Evolutionary conservation across 2,797 vertebrate genomes (phyloP).

Genomic region (Cirrhinus mrigala): DNA sequence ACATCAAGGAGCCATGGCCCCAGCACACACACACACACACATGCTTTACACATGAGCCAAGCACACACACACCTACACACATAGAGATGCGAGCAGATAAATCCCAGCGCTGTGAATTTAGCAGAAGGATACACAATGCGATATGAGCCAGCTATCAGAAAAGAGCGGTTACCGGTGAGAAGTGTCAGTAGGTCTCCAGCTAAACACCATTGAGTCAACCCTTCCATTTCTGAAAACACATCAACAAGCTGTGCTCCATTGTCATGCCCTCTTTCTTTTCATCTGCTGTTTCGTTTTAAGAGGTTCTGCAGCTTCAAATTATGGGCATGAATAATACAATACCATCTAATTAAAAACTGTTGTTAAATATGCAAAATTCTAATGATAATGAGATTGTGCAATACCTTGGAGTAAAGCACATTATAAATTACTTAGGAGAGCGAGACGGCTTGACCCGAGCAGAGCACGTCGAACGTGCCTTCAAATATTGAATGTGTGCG

Average conservation of each 20-base stretch:
- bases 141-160: slow-evolving; percentile 99
- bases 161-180: slow-evolving; percentile 89
- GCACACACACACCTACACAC: slow-evolving; percentile 65
- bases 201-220: slow-evolving; percentile 81
- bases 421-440: slow-evolving; percentile 98
- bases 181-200: slow-evolving; percentile 82
- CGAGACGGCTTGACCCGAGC: slow-evolving; percentile 92
- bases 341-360: slow-evolving; percentile 99
- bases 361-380: slow-evolving; percentile 99
- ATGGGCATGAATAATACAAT: slow-evolving; percentile 99
- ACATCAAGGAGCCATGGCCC: slow-evolving; percentile 96
- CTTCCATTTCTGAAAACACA: slow-evolving; percentile 78
- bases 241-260: slow-evolving; percentile 67
- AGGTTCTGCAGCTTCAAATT: slow-evolving; percentile 88
- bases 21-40: slow-evolving; percentile 95
- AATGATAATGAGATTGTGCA: slow-evolving; percentile 99
- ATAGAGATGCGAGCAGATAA: slow-evolving; percentile 81
- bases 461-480: slow-evolving; percentile 83
- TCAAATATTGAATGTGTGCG: slow-evolving; percentile 69
- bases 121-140: slow-evolving; percentile 98
- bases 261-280: slow-evolving; percentile 73
- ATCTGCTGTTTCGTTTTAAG: slow-evolving; percentile 68
- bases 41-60: slow-evolving; percentile 92
- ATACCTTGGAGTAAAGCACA: slow-evolving; percentile 96
- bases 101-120: slow-evolving; percentile 95